phyloP scores from a whole-genome alignment of 2,797 vertebrate species.

The Okamejei kenojei region DNA sequence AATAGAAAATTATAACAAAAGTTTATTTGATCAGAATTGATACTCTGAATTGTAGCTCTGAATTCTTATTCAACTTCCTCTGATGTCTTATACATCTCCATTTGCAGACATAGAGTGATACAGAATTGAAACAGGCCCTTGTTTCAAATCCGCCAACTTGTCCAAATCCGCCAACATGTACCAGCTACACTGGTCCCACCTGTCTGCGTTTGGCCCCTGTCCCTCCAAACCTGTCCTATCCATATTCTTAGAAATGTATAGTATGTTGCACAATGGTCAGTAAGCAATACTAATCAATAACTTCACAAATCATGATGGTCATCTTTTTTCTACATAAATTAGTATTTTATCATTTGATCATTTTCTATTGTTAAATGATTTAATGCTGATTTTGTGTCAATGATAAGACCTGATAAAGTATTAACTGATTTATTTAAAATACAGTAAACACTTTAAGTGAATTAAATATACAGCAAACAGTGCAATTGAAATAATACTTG shows the following conservation, averaged over 20 bases:
- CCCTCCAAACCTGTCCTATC: too few species aligned
- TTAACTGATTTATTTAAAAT: background rate
- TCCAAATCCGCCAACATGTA: too few species aligned
- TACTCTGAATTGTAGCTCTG: background rate
- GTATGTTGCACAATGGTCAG: background rate
- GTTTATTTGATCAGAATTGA: background rate
- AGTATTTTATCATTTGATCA: background rate
- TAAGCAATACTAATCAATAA: background rate
- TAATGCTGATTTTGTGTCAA: background rate
- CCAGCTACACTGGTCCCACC: too few species aligned
- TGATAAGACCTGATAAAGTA: background rate
- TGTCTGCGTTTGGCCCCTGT: too few species aligned
- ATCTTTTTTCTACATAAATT: background rate
- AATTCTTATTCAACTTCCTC: background rate
- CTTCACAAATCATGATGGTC: background rate
- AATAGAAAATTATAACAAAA: background rate
- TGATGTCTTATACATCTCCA: background rate
- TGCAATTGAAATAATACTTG: background rate
- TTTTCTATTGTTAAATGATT: background rate
- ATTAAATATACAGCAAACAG: background rate
- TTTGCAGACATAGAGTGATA: too few species aligned
- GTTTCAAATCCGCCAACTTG: too few species aligned
- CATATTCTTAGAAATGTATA: background rate
- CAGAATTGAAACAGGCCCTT: too few species aligned
- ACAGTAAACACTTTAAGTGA: background rate